Conservation (phyloP, 2,797 vertebrate genomes). For the Sebastes hopkinsi region DNA sequence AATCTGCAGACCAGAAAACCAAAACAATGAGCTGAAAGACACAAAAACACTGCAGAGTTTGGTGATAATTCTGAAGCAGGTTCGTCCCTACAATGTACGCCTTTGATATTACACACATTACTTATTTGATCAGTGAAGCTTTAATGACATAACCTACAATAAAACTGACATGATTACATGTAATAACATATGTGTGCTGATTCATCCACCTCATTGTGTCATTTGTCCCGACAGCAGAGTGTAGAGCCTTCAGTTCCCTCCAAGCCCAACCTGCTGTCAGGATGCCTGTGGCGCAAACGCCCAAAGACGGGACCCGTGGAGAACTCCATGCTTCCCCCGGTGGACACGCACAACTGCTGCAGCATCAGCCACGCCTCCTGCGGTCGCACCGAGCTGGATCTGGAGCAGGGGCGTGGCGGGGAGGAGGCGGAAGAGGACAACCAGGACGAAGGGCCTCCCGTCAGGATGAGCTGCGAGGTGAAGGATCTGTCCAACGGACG, state of each 20-base stretch:
- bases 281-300: constrained; percentile 83
- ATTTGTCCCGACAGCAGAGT: constrained; percentile 70
- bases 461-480: constrained; percentile 84
- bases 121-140: neutral
- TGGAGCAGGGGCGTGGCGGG: constrained; percentile 59
- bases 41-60: neutral
- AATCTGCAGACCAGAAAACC: neutral
- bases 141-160: neutral
- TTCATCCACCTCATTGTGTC: neutral
- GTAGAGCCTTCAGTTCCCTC: constrained; percentile 63
- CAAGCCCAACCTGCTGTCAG: constrained; percentile 74
- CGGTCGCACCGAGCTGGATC: constrained; percentile 70
- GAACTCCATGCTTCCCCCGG: constrained; percentile 78
- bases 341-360: constrained; percentile 87
- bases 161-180: neutral
- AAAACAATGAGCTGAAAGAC: neutral
- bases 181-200: neutral
- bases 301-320: constrained; percentile 79
- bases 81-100: neutral
- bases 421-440: constrained; percentile 28
- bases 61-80: neutral
- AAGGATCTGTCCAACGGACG: constrained; percentile 87
- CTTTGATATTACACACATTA: neutral
- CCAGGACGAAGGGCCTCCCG: constrained; percentile 51
- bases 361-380: constrained; percentile 90